These are phyloP conservation scores for Xenotilapia caudafasciata DNA, from an alignment of 2,113 vertebrate species.

Conservation along the genomic window DNA sequence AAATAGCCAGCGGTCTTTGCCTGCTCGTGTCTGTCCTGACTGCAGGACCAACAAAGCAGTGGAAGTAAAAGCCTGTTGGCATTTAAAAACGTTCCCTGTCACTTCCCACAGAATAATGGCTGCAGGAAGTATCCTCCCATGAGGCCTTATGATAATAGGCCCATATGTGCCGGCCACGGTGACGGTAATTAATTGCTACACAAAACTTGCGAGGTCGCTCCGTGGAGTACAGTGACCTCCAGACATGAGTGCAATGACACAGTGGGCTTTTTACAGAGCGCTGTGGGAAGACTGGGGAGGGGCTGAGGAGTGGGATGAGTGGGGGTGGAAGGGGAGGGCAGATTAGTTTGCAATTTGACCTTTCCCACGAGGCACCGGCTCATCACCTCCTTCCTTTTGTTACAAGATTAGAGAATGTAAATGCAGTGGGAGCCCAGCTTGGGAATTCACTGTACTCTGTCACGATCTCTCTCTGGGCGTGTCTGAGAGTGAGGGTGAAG, in stretches of 20 bases:
- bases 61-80: neutral
- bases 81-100: constrained; percentile 25
- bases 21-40: neutral
- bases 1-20: neutral
- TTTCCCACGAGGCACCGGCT: constrained; percentile 40
- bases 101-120: constrained; percentile 17
- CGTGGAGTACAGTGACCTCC: constrained; percentile 30
- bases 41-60: neutral
- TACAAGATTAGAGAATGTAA: constrained; percentile 46
- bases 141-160: constrained; percentile 41
- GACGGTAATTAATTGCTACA: constrained; percentile 53
- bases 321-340: neutral
- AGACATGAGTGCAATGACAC: constrained; percentile 31
- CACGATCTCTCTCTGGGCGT: neutral
- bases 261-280: neutral
- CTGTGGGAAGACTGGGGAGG: neutral
- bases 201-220: constrained; percentile 18
- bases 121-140: constrained; percentile 30
- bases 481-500: neutral
- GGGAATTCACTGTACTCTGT: neutral
- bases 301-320: neutral
- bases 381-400: constrained; percentile 34
- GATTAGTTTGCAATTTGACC: constrained; percentile 55
- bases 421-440: constrained; percentile 22
- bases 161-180: constrained; percentile 4